These are phyloP conservation scores for Parotocinclus haroldoi DNA, from an alignment of 2,797 vertebrate species.

Conservation along the genomic window DNA sequence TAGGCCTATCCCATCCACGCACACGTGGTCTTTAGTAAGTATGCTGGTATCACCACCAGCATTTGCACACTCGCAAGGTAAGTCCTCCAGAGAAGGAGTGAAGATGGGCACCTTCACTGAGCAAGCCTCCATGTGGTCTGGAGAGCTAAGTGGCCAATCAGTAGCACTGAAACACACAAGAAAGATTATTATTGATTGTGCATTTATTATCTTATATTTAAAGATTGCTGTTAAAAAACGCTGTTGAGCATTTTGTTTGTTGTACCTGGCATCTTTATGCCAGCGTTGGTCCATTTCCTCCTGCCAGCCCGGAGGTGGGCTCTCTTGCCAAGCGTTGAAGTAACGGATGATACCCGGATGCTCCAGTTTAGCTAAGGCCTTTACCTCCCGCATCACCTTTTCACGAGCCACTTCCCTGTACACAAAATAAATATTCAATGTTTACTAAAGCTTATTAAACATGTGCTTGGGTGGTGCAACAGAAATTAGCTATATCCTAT, in stretches of 20 bases:
- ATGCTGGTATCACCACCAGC: slow-evolving; percentile 26
- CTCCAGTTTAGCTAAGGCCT: slow-evolving; percentile 94
- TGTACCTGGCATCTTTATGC: slow-evolving; percentile 89
- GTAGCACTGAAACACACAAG: slow-evolving; percentile 72
- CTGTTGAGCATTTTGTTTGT: not conserved
- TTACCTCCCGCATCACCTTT: slow-evolving; percentile 98
- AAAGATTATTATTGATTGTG: not conserved
- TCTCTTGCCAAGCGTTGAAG: slow-evolving; percentile 98
- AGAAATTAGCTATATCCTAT: no score
- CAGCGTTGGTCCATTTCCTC: slow-evolving; percentile 95
- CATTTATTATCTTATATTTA: not conserved
- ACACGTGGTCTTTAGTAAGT: slow-evolving; percentile 45
- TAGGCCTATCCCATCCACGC: slow-evolving; percentile 67
- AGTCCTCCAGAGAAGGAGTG: slow-evolving; percentile 70
- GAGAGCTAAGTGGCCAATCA: slow-evolving; percentile 91
- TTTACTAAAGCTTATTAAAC: no score
- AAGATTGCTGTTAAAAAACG: no score
- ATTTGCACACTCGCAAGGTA: slow-evolving; percentile 55
- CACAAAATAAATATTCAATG: not conserved
- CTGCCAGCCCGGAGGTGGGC: slow-evolving; percentile 94
- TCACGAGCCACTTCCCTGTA: slow-evolving; percentile 89
- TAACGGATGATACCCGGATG: slow-evolving; percentile 96
- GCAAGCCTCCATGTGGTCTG: slow-evolving; percentile 84
- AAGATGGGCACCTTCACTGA: slow-evolving; percentile 87
- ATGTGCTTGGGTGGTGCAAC: no score